These are phyloP conservation scores for Phasianus colchicus DNA, from an alignment of 2,113 vertebrate species.

Conservation along the genomic window DNA sequence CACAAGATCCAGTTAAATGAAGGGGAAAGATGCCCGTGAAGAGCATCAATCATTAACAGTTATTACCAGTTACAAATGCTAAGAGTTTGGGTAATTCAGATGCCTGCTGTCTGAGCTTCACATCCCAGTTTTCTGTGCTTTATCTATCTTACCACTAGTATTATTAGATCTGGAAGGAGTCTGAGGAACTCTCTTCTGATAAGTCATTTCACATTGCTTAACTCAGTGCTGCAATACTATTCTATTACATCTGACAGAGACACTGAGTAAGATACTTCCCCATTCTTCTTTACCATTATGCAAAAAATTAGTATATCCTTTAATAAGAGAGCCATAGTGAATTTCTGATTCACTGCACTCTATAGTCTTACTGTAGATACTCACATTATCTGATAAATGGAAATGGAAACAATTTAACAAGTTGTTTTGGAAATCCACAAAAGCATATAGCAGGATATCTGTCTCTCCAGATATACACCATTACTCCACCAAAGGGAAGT, in stretches of 20 bases:
- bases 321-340: neutral
- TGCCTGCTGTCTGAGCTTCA: accelerated
- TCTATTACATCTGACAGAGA: neutral
- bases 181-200: neutral
- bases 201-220: neutral
- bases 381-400: neutral
- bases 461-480: neutral
- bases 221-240: neutral
- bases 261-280: neutral
- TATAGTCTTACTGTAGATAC: neutral
- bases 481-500: neutral
- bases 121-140: neutral
- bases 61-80: neutral
- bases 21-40: neutral
- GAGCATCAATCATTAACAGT: neutral
- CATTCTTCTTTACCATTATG: neutral
- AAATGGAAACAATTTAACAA: neutral
- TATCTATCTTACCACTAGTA: neutral
- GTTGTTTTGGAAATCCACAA: neutral
- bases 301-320: neutral
- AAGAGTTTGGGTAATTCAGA: accelerated
- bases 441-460: neutral
- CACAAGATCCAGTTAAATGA: neutral
- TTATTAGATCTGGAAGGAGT: neutral
- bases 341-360: neutral